A percentile compares a stretch with the other conserved stretches of the same genome.
These are phyloP conservation scores for Lordiphosa clarofinis DNA, from an alignment of 1,140 invertebrate genomes.

Conservation along the genomic window DNA sequence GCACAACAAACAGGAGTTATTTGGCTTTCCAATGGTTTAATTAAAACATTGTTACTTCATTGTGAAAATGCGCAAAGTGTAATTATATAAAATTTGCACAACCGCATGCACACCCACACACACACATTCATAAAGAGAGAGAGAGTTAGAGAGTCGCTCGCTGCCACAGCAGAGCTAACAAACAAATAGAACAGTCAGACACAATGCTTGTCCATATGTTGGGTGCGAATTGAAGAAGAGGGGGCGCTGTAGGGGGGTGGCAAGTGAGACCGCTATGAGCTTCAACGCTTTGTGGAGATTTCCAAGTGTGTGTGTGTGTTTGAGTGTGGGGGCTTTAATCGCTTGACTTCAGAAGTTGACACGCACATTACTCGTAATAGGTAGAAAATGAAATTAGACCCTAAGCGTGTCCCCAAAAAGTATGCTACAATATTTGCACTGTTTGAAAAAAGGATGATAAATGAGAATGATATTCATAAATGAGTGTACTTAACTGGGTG, in stretches of 20 bases:
- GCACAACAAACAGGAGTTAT: constrained; percentile 70
- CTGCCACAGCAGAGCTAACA: constrained; percentile 44
- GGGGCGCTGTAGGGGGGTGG: not conserved
- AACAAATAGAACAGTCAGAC: constrained; percentile 63
- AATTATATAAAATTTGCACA: constrained; percentile 75
- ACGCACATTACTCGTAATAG: constrained; percentile 60
- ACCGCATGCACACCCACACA: too few relatives aligned
- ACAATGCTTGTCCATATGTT: constrained; percentile 61
- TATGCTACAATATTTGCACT: constrained; percentile 54
- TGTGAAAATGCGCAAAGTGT: constrained; percentile 76
- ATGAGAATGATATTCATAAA: too few relatives aligned
- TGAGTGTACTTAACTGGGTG: too few relatives aligned
- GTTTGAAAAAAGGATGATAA: too few relatives aligned
- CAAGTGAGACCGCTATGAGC: constrained; percentile 53
- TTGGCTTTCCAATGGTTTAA: constrained; percentile 76
- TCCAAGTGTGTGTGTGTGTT: constrained; percentile 14
- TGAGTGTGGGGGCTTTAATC: constrained; percentile 36
- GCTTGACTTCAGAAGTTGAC: constrained; percentile 66
- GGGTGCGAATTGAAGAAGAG: constrained; percentile 8
- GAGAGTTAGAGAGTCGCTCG: constrained; percentile 13
- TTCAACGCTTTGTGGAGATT: constrained; percentile 53
- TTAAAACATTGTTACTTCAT: constrained; percentile 78
- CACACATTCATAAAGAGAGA: not conserved
- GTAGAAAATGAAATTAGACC: constrained; percentile 65
- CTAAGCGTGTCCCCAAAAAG: constrained; percentile 40